Conservation (phyloP, 2,797 vertebrate species). For the Limnodromus scolopaceus region DNA sequence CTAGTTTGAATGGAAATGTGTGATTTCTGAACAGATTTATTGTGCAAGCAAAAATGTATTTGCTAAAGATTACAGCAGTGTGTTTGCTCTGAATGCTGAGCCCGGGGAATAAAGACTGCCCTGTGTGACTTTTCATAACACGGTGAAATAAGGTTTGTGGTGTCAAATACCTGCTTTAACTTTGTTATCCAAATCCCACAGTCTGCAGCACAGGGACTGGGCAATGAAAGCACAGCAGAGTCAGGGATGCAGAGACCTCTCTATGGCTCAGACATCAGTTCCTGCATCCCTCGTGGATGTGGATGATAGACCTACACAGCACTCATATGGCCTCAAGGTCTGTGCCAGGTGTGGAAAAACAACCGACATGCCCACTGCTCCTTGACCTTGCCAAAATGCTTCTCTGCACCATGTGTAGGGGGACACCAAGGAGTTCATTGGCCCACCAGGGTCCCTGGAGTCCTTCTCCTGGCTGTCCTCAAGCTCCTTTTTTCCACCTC, state of each 20-base stretch:
- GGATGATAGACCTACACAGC: rapidly evolving
- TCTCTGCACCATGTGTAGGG: neutral
- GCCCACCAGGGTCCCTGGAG: neutral
- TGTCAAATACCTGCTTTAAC: slow-evolving; percentile 3
- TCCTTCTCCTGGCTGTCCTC: neutral
- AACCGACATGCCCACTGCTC: neutral
- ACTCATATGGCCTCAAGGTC: rapidly evolving
- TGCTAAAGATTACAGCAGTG: slow-evolving; percentile 28
- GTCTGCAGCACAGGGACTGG: neutral
- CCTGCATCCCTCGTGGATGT: neutral
- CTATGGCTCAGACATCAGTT: neutral
- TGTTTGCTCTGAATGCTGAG: slow-evolving; percentile 34
- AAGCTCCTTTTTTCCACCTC: neutral
- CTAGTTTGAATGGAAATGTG: slow-evolving; percentile 45
- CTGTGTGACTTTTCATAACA: slow-evolving; percentile 7
- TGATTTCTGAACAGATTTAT: slow-evolving; percentile 60
- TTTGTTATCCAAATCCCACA: neutral
- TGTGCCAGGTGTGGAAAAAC: neutral
- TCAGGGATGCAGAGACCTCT: neutral
- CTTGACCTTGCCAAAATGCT: neutral
- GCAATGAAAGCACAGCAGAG: neutral
- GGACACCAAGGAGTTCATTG: neutral
- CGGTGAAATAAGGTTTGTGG: neutral
- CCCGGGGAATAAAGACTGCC: neutral
- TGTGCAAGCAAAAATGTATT: slow-evolving; percentile 56